phyloP scores from a whole-genome alignment of 2,888 invertebrate genomes.

The Imbricaverruca yamaguchii region DNA sequence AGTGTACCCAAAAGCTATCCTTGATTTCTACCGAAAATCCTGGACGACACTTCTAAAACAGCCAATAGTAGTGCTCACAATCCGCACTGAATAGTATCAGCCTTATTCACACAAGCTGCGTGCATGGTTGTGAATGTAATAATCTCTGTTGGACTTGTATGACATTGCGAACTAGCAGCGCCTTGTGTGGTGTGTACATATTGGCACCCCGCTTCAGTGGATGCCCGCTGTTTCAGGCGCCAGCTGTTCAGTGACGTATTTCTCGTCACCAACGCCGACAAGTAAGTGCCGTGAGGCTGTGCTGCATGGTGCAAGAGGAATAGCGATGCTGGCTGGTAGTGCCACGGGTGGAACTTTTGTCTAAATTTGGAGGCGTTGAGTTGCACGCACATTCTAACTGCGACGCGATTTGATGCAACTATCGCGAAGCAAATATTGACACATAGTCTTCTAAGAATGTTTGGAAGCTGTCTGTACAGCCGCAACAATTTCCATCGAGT shows the following conservation, averaged over 20 bases:
- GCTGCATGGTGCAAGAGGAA: neutral
- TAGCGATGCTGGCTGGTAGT: neutral
- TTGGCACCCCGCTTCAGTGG: no score
- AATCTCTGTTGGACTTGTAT: no score
- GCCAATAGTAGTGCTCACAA: no score
- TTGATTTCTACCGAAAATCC: no score
- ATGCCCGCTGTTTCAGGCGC: slow-evolving; percentile 27
- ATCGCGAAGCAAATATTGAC: neutral
- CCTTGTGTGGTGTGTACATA: no score
- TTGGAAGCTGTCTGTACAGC: neutral
- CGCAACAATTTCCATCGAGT: no score
- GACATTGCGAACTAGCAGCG: no score
- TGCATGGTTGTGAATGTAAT: no score
- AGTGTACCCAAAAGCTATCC: no score
- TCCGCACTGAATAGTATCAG: no score
- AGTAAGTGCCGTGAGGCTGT: slow-evolving; percentile 13
- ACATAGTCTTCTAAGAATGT: neutral
- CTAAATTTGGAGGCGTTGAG: neutral
- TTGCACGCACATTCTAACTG: neutral
- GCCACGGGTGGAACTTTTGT: neutral
- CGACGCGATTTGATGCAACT: neutral
- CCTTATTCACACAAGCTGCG: no score
- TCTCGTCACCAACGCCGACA: slow-evolving; percentile 35
- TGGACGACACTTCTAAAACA: no score
- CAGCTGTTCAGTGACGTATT: slow-evolving; percentile 33